Conservation (phyloP, 2,888 invertebrate genomes). For the Chloromyia formosa region DNA sequence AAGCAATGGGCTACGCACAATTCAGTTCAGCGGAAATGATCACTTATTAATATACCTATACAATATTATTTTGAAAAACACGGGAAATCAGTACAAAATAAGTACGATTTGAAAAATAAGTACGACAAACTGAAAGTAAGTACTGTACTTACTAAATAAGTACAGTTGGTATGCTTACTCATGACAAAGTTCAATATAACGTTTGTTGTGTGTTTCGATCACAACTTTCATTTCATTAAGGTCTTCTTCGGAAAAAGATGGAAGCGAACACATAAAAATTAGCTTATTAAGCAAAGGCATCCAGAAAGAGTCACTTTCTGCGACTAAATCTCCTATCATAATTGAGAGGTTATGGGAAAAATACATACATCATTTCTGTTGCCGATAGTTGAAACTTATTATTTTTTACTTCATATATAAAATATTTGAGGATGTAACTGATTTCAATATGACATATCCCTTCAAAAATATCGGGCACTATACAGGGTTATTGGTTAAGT, state of each 20-base stretch:
- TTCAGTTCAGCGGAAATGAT: too few relatives aligned
- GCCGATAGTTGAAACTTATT: conserved; percentile 45
- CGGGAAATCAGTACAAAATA: too few relatives aligned
- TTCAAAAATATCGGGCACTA: conserved; percentile 49
- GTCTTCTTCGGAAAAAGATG: conserved; percentile 38
- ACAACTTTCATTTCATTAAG: conserved; percentile 34
- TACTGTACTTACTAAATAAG: too few relatives aligned
- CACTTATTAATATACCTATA: too few relatives aligned
- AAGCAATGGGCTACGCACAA: too few relatives aligned
- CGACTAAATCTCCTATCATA: conserved; percentile 45
- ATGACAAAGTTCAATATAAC: conserved; percentile 45
- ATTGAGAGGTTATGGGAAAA: conserved; percentile 46
- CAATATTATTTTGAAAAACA: too few relatives aligned
- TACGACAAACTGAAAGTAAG: too few relatives aligned
- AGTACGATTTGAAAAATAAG: too few relatives aligned
- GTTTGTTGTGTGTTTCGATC: conserved; percentile 41
- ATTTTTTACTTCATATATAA: conserved; percentile 44
- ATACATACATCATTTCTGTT: conserved; percentile 45
- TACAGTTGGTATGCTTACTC: too few relatives aligned
- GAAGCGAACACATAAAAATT: conserved; percentile 39
- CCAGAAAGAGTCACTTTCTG: conserved; percentile 45
- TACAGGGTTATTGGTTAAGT: too few relatives aligned
- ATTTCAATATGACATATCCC: conserved; percentile 47
- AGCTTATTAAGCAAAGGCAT: conserved; percentile 38
- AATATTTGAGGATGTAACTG: conserved; percentile 21